A percentile compares a stretch with the other conserved stretches of the same genome.
Evolutionary conservation across 2,888 invertebrate genomes (phyloP).

Genomic region (Uropetala carovei): DNA sequence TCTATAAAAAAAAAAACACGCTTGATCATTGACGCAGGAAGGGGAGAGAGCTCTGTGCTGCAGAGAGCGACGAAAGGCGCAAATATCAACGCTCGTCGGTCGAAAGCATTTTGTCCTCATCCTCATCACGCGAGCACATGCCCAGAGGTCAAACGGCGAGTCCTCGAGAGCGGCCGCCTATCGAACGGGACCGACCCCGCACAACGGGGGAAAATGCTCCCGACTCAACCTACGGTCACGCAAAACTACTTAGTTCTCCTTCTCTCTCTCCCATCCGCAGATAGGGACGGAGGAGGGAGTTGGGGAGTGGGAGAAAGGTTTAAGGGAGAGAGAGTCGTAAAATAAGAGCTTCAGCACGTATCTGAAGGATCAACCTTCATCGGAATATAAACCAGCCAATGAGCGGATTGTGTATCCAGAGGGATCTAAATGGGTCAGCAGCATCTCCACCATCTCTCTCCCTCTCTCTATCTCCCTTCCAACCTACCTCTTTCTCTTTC

Average conservation of each 20-base stretch:
- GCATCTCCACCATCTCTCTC: conserved; percentile 4
- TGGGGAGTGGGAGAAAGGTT: too few species aligned
- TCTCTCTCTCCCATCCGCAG: background rate
- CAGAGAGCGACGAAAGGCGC: background rate
- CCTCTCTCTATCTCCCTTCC: background rate
- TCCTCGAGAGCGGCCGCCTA: background rate
- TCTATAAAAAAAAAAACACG: too few species aligned
- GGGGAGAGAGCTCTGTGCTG: background rate
- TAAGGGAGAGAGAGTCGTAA: background rate
- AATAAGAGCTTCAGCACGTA: conserved; percentile 23
- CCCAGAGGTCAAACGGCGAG: conserved; percentile 15
- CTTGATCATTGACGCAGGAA: background rate
- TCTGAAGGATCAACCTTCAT: background rate
- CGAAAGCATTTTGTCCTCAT: background rate
- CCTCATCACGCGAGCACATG: background rate
- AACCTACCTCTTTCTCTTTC: background rate
- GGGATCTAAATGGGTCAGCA: conserved; percentile 16
- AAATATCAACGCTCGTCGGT: background rate
- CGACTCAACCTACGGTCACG: conserved; percentile 36
- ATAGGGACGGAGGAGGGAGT: background rate
- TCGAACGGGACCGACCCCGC: background rate
- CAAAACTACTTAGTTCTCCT: conserved; percentile 16
- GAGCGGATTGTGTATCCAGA: background rate
- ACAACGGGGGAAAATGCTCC: background rate
- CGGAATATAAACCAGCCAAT: conserved; percentile 43